phyloP scores from a whole-genome alignment of 2,888 invertebrate species.

The Onthophagus sagittarius region DNA sequence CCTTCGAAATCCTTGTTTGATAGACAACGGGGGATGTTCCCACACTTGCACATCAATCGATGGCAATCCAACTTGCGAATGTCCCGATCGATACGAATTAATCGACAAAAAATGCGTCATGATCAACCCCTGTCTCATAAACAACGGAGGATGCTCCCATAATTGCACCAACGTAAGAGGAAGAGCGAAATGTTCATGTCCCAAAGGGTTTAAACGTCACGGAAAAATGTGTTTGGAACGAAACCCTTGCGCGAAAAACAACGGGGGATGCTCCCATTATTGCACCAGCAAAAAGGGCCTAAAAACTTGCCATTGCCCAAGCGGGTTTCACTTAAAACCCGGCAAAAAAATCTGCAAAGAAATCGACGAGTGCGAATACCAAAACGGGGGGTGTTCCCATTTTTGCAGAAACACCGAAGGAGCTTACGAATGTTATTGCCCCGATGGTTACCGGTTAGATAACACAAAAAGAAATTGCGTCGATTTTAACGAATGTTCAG shows the following conservation, averaged over 20 bases:
- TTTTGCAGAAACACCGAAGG: conserved; percentile 47
- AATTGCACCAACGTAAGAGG: conserved; percentile 52
- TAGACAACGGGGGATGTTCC: conserved; percentile 54
- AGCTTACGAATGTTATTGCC: conserved; percentile 54
- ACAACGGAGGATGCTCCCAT: conserved; percentile 62
- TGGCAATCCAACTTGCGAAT: conserved; percentile 54
- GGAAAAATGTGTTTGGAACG: conserved; percentile 36
- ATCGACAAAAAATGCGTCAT: conserved; percentile 44
- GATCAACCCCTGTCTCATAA: conserved; percentile 55
- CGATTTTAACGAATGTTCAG: conserved; percentile 57
- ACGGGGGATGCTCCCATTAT: conserved; percentile 56
- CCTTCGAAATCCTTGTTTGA: conserved; percentile 43
- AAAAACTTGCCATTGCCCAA: conserved; percentile 53
- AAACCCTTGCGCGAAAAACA: conserved; percentile 40
- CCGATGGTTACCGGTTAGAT: conserved; percentile 48
- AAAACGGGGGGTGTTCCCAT: conserved; percentile 56
- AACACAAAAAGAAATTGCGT: conserved; percentile 48
- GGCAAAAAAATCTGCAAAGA: conserved; percentile 50
- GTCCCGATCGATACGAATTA: conserved; percentile 51
- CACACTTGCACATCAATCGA: conserved; percentile 48
- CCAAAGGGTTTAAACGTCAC: conserved; percentile 45
- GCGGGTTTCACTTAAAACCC: conserved; percentile 48
- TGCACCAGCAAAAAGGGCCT: conserved; percentile 47
- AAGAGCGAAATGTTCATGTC: conserved; percentile 50
- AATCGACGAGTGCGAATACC: conserved; percentile 34